Evolutionary conservation across 2,888 invertebrate species (phyloP), one percentile per base, ranked within the genome.

Genomic region (Myathropa florea): DNA sequence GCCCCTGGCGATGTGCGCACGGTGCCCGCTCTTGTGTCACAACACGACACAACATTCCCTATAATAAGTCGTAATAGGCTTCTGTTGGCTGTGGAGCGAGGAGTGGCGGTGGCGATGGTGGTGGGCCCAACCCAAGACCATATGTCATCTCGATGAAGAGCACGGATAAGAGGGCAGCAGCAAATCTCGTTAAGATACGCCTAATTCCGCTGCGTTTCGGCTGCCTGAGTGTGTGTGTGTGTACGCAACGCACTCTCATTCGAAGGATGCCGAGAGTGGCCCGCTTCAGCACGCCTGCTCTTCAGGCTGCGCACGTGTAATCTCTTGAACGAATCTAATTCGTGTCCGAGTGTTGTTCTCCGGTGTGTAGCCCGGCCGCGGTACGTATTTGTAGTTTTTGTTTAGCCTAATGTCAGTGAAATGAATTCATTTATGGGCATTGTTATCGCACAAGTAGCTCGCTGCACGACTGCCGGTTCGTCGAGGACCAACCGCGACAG

Each of bases 381-480:
- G 80, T 67, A 84, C 60, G 65, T 72, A 65, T 72, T 63, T 75
- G 73, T 84, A 73, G 82, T 78, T 86, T 73, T 86, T 86, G 83
- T 86, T 86, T 86, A 83, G 86, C 75, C 79, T 86, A 86, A 86
- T 86, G 86, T 75, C 86, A 79, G 86, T 78, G 86, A 83, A 83
- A 86, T 86, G 86, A 86, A 86, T 86, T 86, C 86, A 86, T 86
- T 86, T 86, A 86, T 86, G 86, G 86, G 86, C 86, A 86, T 86
- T 86, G 86, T 86, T 86, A 86, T 86, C 86, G 78, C 59, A 83
- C 83, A 86, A 86, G 86, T 83, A 86, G 86, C 86, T 83, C 57
- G 78, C 75, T 83, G 78, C 82, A 83, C 86, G 78, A 86, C 73
- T 86, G 64, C 46, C 39, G 57, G 21, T 33, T 71, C 61, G 39